phyloP scores from a whole-genome alignment of 2,888 invertebrate species.

The Dilophus febrilis region DNA sequence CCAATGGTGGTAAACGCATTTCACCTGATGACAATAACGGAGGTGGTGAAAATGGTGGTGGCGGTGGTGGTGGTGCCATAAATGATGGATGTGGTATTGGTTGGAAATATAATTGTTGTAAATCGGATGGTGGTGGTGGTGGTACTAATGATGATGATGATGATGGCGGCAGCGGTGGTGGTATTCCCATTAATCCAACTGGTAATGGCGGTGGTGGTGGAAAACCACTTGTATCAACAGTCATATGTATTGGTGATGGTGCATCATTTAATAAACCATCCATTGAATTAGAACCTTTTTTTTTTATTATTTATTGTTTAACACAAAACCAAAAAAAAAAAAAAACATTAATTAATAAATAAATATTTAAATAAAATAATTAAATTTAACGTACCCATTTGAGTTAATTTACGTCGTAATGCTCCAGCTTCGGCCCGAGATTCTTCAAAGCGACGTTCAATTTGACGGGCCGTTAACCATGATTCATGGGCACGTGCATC shows the following conservation, averaged over 20 bases:
- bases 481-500: conserved; percentile 75
- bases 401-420: conserved; percentile 39
- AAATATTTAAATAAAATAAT: too few species aligned
- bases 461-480: conserved; percentile 69
- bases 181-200: conserved; percentile 33
- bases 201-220: too few species aligned
- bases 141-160: too few species aligned
- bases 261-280: conserved; percentile 15
- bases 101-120: too few species aligned
- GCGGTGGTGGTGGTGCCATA: conserved; percentile 41
- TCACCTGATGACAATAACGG: conserved; percentile 36
- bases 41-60: conserved; percentile 37
- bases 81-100: conserved; percentile 44
- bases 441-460: conserved; percentile 68
- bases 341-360: conserved; percentile 1
- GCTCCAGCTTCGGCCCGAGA: conserved; percentile 52
- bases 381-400: conserved; percentile 11
- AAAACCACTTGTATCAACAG: conserved; percentile 25
- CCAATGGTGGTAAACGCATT: conserved; percentile 33
- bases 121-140: conserved; percentile 35
- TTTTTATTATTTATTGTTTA: not conserved
- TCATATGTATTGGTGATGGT: conserved; percentile 27
- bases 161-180: conserved; percentile 38
- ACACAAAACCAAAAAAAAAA: conserved; percentile 5
- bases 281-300: conserved; percentile 3